Conservation (phyloP, 2,797 vertebrate species). For the Brachyalestes nurse region DNA sequence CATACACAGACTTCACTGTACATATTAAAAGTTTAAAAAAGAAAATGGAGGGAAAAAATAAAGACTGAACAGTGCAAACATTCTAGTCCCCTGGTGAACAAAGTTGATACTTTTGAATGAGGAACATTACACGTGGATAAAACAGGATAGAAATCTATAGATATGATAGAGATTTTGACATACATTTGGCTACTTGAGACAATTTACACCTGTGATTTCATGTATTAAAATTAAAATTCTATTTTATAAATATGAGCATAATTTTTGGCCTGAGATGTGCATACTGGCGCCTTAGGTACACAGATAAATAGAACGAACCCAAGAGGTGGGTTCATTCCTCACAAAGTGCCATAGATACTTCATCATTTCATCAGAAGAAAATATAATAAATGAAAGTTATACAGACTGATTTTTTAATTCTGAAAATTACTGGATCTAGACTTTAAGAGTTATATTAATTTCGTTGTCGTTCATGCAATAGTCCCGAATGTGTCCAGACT, state of each 20-base stretch:
- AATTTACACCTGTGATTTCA: neutral
- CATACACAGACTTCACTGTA: no score
- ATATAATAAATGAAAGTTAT: neutral
- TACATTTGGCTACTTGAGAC: neutral
- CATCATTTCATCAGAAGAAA: constrained; percentile 16
- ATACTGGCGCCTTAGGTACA: neutral
- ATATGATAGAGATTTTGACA: constrained; percentile 4
- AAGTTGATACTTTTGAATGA: neutral
- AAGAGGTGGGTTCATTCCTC: neutral
- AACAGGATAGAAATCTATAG: neutral
- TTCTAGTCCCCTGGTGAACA: neutral
- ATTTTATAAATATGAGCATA: constrained; percentile 6
- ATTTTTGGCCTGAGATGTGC: neutral
- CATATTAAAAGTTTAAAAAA: no score
- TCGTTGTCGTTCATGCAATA: constrained; percentile 11
- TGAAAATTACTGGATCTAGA: neutral
- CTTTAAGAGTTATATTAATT: constrained; percentile 21
- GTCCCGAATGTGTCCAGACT: constrained; percentile 56
- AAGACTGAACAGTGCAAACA: neutral
- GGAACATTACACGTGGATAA: constrained; percentile 4
- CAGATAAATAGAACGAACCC: constrained; percentile 7
- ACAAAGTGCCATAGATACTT: constrained; percentile 11
- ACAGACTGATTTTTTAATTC: neutral
- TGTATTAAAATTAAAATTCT: neutral
- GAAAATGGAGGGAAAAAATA: no score